These are phyloP conservation scores for Galeruca laticollis DNA, from an alignment of 2,888 invertebrate genomes.

Conservation along the genomic window DNA sequence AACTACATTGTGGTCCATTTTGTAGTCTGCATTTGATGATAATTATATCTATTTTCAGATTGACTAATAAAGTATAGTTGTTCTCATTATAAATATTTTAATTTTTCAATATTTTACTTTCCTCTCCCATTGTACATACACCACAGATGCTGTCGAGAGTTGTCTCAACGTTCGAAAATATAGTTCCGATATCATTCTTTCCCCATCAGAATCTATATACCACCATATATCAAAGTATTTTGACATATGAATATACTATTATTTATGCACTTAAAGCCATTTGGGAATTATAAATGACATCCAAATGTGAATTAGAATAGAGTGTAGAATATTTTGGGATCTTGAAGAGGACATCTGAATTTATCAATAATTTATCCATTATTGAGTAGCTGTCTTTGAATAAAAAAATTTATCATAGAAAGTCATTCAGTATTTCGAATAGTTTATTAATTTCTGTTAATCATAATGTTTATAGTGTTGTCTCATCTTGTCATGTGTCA, in stretches of 20 bases:
- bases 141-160: background rate
- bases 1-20: no score
- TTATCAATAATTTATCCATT: slow-evolving; percentile 26
- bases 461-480: background rate
- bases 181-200: slow-evolving; percentile 13
- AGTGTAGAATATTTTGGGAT: slow-evolving; percentile 34
- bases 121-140: background rate
- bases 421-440: background rate
- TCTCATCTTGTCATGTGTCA: no score
- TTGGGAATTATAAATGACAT: slow-evolving; percentile 42
- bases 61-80: background rate
- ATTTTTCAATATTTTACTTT: background rate
- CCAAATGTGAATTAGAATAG: slow-evolving; percentile 52
- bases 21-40: no score
- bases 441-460: background rate
- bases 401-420: background rate
- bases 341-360: slow-evolving; percentile 24
- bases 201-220: slow-evolving; percentile 23
- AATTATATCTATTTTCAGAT: background rate
- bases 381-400: background rate
- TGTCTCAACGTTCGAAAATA: slow-evolving; percentile 4
- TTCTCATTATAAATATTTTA: background rate
- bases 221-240: slow-evolving; percentile 31
- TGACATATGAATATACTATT: slow-evolving; percentile 33
- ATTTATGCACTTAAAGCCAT: slow-evolving; percentile 35